Evolutionary conservation across 2,797 vertebrate species (phyloP), one percentile per base, ranked within the genome.

Genomic region (Cetoscarus ocellatus): DNA sequence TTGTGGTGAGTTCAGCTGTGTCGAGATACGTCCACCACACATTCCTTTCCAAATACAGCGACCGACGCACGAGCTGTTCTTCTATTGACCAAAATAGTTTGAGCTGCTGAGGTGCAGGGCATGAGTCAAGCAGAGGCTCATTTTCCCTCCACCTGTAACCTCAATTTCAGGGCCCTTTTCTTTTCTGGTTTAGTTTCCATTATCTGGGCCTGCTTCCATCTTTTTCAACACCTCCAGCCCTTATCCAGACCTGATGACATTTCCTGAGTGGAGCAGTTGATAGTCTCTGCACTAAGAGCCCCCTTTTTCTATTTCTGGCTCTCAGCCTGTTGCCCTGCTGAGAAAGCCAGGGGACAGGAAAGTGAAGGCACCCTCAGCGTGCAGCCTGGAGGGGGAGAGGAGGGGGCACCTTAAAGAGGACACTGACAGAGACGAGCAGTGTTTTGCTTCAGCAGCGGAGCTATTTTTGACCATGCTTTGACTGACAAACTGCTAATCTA

Each of bases 41-140:
- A 96, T 96, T 94, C 94, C 93, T 93, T 94, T 96, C 94, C 92
- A 95, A 95, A 95, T 93, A 90, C 88, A 95, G 94, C 72, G 43
- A 64, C 89, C 66, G 77, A 87, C 73, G 63, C 91, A 92, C 66
- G 78, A 90, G 79, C 84, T 78, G 88, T 85, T 92, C 88, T 81
- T 77, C 84, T 48, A 34, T 44, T 62, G 39, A 73, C 88, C 73
- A 84, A 94, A 95, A 95, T 95, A 96, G 89, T 86, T 89, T 77
- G 49, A 71, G 73, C 51, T n/a, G n/a, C n/a, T 39, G 67, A 73
- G 70, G 74, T 73, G 64, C 60, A 49, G 72, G 70, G 71, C 51
- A 43, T 50, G 75, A 27, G 80, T 75, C 67, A 82, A 79, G 57
- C 61, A 68, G 54, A 80, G 48, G 57, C 67, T 67, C 42, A 8